phyloP scores from a whole-genome alignment of 2,797 vertebrate genomes.

The Liparis tanakae region DNA sequence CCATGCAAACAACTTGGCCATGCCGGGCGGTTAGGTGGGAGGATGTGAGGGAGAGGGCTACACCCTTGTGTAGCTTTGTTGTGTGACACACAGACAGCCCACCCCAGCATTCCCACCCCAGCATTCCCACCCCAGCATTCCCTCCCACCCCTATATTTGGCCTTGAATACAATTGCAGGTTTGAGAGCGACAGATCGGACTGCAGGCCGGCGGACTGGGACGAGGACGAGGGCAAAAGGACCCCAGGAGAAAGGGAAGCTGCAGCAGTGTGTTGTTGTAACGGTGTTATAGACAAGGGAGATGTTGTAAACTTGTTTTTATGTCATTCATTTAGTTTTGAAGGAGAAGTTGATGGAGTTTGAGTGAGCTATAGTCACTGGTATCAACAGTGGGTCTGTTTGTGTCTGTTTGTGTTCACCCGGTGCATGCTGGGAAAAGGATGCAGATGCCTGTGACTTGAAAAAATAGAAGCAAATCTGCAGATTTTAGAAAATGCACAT shows the following conservation, averaged over 20 bases:
- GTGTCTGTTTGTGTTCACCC: background rate
- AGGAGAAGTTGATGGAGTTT: background rate
- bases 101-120: constrained; percentile 84
- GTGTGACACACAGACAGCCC: constrained; percentile 83
- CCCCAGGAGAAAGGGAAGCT: constrained; percentile 43
- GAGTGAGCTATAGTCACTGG: background rate
- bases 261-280: constrained; percentile 28
- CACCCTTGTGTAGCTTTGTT: constrained; percentile 85
- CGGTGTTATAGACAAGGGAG: constrained; percentile 30
- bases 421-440: constrained; percentile 23
- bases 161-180: constrained; percentile 90
- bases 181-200: constrained; percentile 83
- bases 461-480: background rate
- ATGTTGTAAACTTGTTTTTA: background rate
- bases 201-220: constrained; percentile 64
- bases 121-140: constrained; percentile 57
- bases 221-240: constrained; percentile 69
- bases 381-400: background rate
- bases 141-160: constrained; percentile 86
- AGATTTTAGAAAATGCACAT: background rate
- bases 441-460: background rate
- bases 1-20: constrained; percentile 77
- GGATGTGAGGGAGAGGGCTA: constrained; percentile 84
- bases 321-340: background rate
- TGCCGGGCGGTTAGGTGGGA: constrained; percentile 83